A percentile compares a stretch with the other conserved stretches of the same genome.
These are phyloP conservation scores for Brachypalpus laphriformis DNA, from an alignment of 2,888 invertebrate genomes.

Conservation along the genomic window DNA sequence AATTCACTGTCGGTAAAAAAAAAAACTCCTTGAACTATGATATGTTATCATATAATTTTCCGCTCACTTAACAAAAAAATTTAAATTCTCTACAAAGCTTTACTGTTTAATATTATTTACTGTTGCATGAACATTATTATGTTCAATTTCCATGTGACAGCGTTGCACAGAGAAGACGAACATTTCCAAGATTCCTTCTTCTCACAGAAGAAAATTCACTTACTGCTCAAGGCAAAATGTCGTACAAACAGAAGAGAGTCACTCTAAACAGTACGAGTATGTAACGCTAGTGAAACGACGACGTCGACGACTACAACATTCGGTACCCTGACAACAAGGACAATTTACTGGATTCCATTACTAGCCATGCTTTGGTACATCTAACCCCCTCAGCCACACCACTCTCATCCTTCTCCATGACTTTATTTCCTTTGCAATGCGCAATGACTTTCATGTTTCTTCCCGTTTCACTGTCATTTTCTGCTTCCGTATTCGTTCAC, in stretches of 20 bases:
- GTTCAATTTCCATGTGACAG: constrained; percentile 2
- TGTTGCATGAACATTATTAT: neutral
- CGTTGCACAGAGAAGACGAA: neutral
- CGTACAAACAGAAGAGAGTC: neutral
- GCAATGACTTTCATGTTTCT: neutral
- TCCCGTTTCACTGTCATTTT: neutral
- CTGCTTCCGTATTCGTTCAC: neutral
- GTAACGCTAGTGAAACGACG: neutral
- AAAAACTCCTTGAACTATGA: neutral
- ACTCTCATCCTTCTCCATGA: neutral
- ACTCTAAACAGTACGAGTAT: constrained; percentile 4
- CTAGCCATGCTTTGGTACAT: neutral
- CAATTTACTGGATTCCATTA: neutral
- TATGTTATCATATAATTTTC: constrained; percentile 14
- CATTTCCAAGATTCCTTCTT: neutral
- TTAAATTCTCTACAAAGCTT: neutral
- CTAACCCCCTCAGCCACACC: neutral
- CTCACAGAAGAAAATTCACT: neutral
- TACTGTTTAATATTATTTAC: constrained; percentile 14
- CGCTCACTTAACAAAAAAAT: constrained; percentile 23
- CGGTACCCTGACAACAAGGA: neutral
- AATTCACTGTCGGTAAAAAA: too few species aligned
- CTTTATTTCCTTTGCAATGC: neutral
- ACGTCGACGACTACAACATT: neutral
- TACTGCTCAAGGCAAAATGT: neutral